Evolutionary conservation across 2,113 vertebrate genomes (phyloP).

Genomic region (Melanocharis versteri): DNA sequence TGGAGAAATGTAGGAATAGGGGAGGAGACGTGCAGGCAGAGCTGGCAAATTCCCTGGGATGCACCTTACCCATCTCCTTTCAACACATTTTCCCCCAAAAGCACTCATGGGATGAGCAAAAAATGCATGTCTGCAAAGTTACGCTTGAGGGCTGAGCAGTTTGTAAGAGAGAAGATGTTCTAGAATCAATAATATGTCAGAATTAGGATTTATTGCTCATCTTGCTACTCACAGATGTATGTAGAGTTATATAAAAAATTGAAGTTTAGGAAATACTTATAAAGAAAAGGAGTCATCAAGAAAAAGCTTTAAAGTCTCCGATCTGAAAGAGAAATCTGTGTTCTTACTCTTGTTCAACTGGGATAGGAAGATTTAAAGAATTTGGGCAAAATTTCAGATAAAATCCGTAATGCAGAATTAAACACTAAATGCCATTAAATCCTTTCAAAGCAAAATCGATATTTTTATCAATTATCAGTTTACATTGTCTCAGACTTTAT

Average conservation of each 20-base stretch:
- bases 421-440: background rate
- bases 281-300: background rate
- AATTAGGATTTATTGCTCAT: background rate
- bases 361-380: background rate
- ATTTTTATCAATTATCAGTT: background rate
- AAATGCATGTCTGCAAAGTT: rapidly evolving
- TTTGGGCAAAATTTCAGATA: background rate
- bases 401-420: background rate
- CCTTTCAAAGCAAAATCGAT: background rate
- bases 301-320: background rate
- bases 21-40: background rate
- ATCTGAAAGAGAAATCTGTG: background rate
- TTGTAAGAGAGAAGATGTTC: background rate
- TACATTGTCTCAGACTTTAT: background rate
- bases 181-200: background rate
- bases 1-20: background rate
- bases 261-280: background rate
- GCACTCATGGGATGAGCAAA: rapidly evolving
- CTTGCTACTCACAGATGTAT: background rate
- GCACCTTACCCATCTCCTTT: background rate
- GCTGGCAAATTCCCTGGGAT: background rate
- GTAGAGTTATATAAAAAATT: background rate
- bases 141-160: background rate
- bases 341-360: background rate
- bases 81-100: background rate